phyloP scores from a whole-genome alignment of 2,113 vertebrate species.

The Serinus canaria region DNA sequence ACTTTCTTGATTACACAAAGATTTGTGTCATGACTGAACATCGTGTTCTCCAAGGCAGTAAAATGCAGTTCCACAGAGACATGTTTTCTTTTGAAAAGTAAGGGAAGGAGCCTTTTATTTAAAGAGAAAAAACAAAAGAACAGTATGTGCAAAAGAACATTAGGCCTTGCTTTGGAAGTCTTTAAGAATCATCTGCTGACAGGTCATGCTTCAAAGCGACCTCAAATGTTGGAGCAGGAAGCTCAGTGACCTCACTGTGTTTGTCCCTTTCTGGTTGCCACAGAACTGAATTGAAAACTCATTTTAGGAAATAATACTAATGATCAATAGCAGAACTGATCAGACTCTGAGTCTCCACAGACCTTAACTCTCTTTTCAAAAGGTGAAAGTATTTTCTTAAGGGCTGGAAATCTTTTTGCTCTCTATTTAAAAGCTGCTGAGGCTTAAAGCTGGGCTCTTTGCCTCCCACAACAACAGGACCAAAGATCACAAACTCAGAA shows the following conservation, averaged over 20 bases:
- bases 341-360: neutral
- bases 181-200: neutral
- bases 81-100: neutral
- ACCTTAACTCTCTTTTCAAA: neutral
- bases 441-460: neutral
- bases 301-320: neutral
- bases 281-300: neutral
- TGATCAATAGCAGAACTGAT: neutral
- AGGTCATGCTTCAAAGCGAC: neutral
- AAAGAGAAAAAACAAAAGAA: neutral
- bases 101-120: neutral
- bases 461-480: neutral
- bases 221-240: neutral
- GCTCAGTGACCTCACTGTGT: neutral
- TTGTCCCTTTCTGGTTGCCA: neutral
- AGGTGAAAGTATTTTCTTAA: neutral
- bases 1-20: neutral
- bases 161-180: neutral
- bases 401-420: neutral
- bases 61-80: neutral
- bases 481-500: neutral
- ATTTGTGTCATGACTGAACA: slow-evolving; percentile 3
- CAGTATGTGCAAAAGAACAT: neutral
- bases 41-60: neutral
- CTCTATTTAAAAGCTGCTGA: neutral